phyloP scores from a whole-genome alignment of 2,113 vertebrate species.

The Macquaria australasica region DNA sequence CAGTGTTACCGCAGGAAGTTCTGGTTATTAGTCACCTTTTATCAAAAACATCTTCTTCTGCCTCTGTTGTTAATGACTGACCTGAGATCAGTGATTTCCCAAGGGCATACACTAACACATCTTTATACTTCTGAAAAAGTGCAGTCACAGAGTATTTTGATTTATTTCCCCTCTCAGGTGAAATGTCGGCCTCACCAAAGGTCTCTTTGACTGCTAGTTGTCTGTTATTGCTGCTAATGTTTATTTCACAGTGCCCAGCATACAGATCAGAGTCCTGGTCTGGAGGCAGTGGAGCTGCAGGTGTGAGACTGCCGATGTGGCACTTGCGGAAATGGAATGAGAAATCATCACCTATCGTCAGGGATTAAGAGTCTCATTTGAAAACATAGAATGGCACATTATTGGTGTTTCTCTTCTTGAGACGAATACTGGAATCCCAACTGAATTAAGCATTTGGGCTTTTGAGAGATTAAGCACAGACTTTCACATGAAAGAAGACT shows the following conservation, averaged over 20 bases:
- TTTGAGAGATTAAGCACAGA: not conserved
- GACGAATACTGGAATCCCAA: conserved; percentile 8
- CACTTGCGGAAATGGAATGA: conserved; percentile 33
- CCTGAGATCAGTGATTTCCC: conserved; percentile 42
- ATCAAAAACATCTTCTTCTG: conserved; percentile 21
- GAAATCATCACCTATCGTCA: conserved; percentile 18
- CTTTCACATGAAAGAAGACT: conserved; percentile 20
- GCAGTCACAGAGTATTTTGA: conserved; percentile 15
- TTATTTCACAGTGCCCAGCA: conserved; percentile 47
- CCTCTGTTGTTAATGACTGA: conserved; percentile 37
- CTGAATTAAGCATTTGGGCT: conserved; percentile 23
- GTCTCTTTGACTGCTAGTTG: conserved; percentile 39
- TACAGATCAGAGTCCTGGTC: conserved; percentile 35
- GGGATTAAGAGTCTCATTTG: conserved; percentile 45
- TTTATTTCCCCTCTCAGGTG: conserved; percentile 29
- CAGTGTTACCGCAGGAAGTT: not conserved
- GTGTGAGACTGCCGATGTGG: conserved; percentile 36
- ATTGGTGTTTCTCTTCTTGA: conserved; percentile 26
- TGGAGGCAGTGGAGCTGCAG: conserved; percentile 19
- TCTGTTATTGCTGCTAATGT: conserved; percentile 49
- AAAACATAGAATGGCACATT: conserved; percentile 39
- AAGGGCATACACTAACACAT: not conserved
- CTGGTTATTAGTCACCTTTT: conserved; percentile 30
- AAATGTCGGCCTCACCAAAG: conserved; percentile 15
- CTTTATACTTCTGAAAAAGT: not conserved